phyloP scores from a whole-genome alignment of 2,888 invertebrate genomes.

The Salticus scenicus region DNA sequence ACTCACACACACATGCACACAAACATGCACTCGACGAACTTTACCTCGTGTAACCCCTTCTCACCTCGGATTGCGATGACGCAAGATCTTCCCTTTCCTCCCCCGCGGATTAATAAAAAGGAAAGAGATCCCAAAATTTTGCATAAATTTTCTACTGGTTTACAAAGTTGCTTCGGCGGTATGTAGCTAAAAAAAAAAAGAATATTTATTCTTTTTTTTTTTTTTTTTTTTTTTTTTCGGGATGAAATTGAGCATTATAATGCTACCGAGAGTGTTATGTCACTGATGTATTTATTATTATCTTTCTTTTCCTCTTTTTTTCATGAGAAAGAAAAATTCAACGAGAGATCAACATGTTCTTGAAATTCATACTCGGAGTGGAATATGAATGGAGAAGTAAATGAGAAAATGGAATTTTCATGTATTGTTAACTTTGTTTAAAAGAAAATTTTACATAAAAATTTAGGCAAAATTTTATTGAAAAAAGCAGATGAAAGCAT shows the following conservation, averaged over 20 bases:
- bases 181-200: background rate
- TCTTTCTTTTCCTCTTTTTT: background rate
- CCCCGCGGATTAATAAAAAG: slow-evolving; percentile 33
- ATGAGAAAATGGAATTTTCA: background rate
- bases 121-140: slow-evolving; percentile 25
- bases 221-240: background rate
- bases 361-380: background rate
- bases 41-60: slow-evolving; percentile 59
- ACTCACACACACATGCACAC: slow-evolving; percentile 52
- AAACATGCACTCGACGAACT: slow-evolving; percentile 60
- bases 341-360: background rate
- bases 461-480: too few relatives aligned
- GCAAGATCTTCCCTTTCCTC: background rate
- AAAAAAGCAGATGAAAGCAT: too few relatives aligned
- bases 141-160: slow-evolving; percentile 30
- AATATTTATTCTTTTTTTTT: background rate
- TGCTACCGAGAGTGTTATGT: background rate
- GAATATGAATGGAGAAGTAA: background rate
- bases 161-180: background rate
- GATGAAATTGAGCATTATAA: slow-evolving; percentile 9
- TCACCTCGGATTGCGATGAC: slow-evolving; percentile 38
- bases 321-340: background rate
- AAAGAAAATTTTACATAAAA: too few relatives aligned
- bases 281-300: too few relatives aligned
- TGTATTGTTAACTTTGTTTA: background rate